phyloP scores from a whole-genome alignment of 1,140 invertebrate species.

The Delia radicum region DNA sequence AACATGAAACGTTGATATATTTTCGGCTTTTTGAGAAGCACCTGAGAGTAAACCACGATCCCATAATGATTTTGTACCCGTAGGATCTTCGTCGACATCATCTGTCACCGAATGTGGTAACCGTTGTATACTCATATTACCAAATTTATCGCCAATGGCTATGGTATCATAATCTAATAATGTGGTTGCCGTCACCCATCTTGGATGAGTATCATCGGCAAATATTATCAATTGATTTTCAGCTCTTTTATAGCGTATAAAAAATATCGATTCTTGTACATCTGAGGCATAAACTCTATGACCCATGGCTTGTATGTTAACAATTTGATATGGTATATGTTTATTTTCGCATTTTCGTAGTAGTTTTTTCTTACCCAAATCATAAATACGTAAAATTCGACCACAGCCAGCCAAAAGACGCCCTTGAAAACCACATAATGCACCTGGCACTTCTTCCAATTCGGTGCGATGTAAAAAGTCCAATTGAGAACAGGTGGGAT shows the following conservation, averaged over 20 bases:
- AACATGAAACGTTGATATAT: conserved; percentile 90
- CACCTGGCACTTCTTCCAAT: conserved; percentile 91
- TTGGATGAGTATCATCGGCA: conserved; percentile 95
- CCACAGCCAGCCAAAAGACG: conserved; percentile 90
- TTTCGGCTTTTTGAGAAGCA: conserved; percentile 96
- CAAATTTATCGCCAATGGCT: conserved; percentile 97
- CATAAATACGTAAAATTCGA: conserved; percentile 88
- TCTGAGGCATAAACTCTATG: conserved; percentile 93
- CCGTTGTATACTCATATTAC: conserved; percentile 91
- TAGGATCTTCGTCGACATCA: conserved; percentile 98
- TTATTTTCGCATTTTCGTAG: conserved; percentile 98
- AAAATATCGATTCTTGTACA: conserved; percentile 96
- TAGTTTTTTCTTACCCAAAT: conserved; percentile 96
- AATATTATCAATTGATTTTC: conserved; percentile 99
- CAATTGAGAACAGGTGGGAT: conserved; percentile 71
- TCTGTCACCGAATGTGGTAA: conserved; percentile 89
- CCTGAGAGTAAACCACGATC: conserved; percentile 95
- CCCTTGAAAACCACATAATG: conserved; percentile 90
- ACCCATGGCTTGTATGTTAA: conserved; percentile 90
- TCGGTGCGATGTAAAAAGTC: conserved; percentile 92
- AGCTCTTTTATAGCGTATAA: conserved; percentile 89
- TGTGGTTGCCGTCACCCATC: conserved; percentile 91
- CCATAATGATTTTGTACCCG: conserved; percentile 97
- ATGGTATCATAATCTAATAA: conserved; percentile 97
- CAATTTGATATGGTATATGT: conserved; percentile 94